Base-by-base conservation (phyloP, 2,113 vertebrate genomes). In the Eclectus roratus region DNA sequence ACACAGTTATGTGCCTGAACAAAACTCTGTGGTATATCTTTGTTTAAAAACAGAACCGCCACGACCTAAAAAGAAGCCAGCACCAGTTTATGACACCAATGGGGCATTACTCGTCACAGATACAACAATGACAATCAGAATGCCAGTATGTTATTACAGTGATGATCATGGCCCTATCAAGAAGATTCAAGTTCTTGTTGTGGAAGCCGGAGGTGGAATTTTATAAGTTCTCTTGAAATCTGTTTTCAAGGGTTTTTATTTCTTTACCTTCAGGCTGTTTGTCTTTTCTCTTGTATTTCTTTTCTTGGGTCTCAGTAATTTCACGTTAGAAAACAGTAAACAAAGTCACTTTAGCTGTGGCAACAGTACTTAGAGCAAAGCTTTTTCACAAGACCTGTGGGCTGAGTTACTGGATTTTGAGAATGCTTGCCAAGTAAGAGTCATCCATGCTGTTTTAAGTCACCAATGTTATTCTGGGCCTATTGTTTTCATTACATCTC, bases 131-230 rank as follows among this genome's bases (percentile, higher is more conserved):
- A 98, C 98, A 11, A 98, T 99, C 96, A 98, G 93, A 97, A 99
- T 99, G 99, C 99, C 99, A 23, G 80, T 98, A 94, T 99, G 99
- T 97, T 99, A 99, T 97, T 99, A 99, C 96, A 99, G 95, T 96
- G 99, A 99, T 71, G 97, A 99, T 93, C 98, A 99, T 35, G 99
- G 99, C 41, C 99, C 99, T 85, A 99, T 99, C 80, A 97, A 97
- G 96, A 99, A 98, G 96, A 98, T 99, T 53, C 99, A 99, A 98
- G 98, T 99, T 97, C 99, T 99, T 94, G 98, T 99, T 82, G 98
- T 98, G 66, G 99, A 99, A 98, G 98, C 98, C 60, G 98, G 98
- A 98, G 99, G 99, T 99, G 99, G 49, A 50, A 80, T 94, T 90
- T 96, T 86, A 92, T 63, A 92, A 52, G 14, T 91, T 93, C 7